These are phyloP conservation scores for Drosophila limbata DNA, from an alignment of 2,888 invertebrate species.

Conservation along the genomic window DNA sequence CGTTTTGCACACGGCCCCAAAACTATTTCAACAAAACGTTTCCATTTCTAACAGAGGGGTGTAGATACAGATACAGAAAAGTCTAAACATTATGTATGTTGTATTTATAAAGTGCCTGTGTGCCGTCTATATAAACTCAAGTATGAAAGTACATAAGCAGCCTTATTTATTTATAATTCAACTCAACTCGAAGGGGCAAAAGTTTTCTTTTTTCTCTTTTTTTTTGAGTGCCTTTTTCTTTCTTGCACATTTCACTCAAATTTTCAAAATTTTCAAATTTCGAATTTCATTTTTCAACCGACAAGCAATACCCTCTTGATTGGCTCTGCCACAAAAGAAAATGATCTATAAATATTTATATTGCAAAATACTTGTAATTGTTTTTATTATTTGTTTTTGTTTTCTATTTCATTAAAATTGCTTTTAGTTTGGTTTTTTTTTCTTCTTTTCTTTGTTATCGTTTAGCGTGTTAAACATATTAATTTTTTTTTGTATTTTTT, in stretches of 20 bases:
- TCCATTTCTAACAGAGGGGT: conserved; percentile 11
- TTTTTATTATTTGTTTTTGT: conserved; percentile 64
- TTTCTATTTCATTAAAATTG: conserved; percentile 61
- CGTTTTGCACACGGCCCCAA: conserved; percentile 76
- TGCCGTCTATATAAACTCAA: conserved; percentile 28
- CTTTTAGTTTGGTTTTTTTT: conserved; percentile 42
- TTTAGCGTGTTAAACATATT: conserved; percentile 61
- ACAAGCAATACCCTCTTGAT: conserved; percentile 54
- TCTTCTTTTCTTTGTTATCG: conserved; percentile 55
- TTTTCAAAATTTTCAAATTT: conserved; percentile 32
- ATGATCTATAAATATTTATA: conserved; percentile 71
- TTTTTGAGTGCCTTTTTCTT: conserved; percentile 32
- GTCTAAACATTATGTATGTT: conserved; percentile 45
- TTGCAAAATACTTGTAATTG: conserved; percentile 79
- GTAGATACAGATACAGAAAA: conserved; percentile 20
- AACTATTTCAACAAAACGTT: conserved; percentile 56
- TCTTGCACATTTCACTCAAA: conserved; percentile 62
- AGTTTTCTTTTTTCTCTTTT: conserved; percentile 25
- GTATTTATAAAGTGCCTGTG: conserved; percentile 66
- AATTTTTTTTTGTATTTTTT: conserved; percentile 9
- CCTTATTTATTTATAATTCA: conserved; percentile 73
- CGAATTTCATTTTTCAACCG: conserved; percentile 55
- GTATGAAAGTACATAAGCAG: conserved; percentile 59
- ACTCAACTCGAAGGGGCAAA: conserved; percentile 61
- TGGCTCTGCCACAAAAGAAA: conserved; percentile 73